Percentiles rank a stretch among this genome's conserved stretches.
Conservation (phyloP, 2,888 invertebrate genomes). For the Nymphalis c-album region DNA sequence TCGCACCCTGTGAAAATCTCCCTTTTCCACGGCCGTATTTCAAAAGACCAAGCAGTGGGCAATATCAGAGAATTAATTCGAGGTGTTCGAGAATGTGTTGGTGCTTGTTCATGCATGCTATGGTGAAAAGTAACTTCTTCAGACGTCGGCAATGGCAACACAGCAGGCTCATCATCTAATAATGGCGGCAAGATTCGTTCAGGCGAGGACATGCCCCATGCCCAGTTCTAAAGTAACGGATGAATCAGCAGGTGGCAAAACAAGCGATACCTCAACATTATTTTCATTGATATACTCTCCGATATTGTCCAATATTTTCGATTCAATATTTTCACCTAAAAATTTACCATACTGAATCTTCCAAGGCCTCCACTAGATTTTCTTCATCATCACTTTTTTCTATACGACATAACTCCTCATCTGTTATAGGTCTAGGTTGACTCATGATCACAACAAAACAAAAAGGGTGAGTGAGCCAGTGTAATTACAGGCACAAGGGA, state of each 20-base stretch:
- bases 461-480: no score
- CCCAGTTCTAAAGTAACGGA: conserved; percentile 1
- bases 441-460: no score
- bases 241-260: neutral
- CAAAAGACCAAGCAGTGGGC: conserved; percentile 3
- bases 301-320: no score
- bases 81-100: conserved; percentile 4
- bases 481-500: no score
- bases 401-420: no score
- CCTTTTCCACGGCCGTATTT: neutral
- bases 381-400: no score
- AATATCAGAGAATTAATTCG: neutral
- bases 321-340: no score
- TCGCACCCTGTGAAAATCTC: neutral
- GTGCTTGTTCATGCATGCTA: conserved; percentile 3
- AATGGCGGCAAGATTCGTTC: conserved; percentile 2
- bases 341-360: no score
- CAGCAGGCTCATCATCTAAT: conserved; percentile 1
- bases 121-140: conserved; percentile 2
- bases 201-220: conserved; percentile 4
- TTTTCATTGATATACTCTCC: no score
- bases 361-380: no score
- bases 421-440: no score
- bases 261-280: no score
- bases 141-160: conserved; percentile 4